Evolutionary conservation across 2,113 vertebrate genomes (phyloP).

Genomic region (Speoplatyrhinus poulsoni): DNA sequence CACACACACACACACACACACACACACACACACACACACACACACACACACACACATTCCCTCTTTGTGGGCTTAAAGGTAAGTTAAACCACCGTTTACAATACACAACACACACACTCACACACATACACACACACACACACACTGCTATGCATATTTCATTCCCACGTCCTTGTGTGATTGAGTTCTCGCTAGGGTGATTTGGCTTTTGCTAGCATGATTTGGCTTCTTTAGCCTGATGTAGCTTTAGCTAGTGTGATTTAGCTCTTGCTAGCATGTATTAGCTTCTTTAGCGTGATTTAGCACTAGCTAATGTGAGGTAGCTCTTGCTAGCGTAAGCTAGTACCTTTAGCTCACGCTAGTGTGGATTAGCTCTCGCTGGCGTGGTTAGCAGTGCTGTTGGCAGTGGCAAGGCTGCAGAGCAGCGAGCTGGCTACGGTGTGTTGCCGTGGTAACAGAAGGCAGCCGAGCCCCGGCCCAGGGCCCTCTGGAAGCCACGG

Average conservation of each 20-base stretch:
- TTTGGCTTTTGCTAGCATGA: not conserved
- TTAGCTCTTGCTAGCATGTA: too few relatives aligned
- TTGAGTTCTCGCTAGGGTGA: too few relatives aligned
- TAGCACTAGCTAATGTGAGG: too few relatives aligned
- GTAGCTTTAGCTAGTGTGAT: too few relatives aligned
- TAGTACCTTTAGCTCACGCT: too few relatives aligned
- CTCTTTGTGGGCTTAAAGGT: too few relatives aligned
- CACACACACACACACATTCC: not conserved
- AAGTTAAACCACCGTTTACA: not conserved
- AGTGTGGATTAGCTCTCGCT: not conserved
- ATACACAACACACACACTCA: not conserved
- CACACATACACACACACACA: not conserved
- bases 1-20: not conserved
- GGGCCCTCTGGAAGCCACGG: slow-evolving; percentile 24
- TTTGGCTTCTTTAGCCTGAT: not conserved
- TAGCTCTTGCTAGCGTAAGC: too few relatives aligned
- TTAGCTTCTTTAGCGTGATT: too few relatives aligned
- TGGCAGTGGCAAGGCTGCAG: slow-evolving; percentile 14
- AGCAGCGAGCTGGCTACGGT: slow-evolving; percentile 53
- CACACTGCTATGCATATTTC: not conserved
- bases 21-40: not conserved
- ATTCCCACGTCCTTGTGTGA: too few relatives aligned
- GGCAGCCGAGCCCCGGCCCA: slow-evolving; percentile 35
- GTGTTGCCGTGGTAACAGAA: slow-evolving; percentile 51
- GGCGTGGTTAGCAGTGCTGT: slow-evolving; percentile 23